These are phyloP conservation scores for Enteromius radiatus DNA, from an alignment of 2,797 vertebrate genomes.

Conservation along the genomic window DNA sequence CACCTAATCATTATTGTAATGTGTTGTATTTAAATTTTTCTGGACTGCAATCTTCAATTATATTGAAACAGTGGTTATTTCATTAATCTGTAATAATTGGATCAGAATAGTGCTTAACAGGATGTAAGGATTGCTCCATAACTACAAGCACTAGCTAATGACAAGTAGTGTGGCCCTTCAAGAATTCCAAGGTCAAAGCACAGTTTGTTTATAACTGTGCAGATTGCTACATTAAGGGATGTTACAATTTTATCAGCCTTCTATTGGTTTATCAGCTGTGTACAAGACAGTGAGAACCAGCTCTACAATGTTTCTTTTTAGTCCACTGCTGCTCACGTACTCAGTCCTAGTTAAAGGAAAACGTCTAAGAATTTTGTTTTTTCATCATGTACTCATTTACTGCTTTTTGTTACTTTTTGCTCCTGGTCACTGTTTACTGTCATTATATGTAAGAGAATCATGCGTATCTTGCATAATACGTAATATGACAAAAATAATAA, in stretches of 20 bases:
- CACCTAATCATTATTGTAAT: conserved; percentile 15
- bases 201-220: background rate
- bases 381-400: background rate
- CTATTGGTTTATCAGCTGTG: conserved; percentile 3
- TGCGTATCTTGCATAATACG: background rate
- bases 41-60: background rate
- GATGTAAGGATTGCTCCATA: conserved; percentile 12
- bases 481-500: background rate
- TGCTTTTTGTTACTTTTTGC: background rate
- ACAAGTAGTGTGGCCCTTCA: conserved; percentile 8
- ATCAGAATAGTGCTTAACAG: background rate
- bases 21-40: background rate
- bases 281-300: conserved; percentile 7
- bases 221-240: background rate
- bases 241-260: background rate
- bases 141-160: conserved; percentile 10
- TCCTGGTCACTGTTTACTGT: background rate
- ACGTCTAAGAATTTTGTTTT: too few species aligned
- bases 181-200: conserved; percentile 25
- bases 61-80: background rate
- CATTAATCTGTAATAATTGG: background rate
- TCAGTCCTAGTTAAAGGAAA: background rate
- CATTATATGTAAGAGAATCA: background rate
- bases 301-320: background rate
- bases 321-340: background rate